Conservation (phyloP, 1,140 invertebrate genomes). For the Papilio polyxenes region DNA sequence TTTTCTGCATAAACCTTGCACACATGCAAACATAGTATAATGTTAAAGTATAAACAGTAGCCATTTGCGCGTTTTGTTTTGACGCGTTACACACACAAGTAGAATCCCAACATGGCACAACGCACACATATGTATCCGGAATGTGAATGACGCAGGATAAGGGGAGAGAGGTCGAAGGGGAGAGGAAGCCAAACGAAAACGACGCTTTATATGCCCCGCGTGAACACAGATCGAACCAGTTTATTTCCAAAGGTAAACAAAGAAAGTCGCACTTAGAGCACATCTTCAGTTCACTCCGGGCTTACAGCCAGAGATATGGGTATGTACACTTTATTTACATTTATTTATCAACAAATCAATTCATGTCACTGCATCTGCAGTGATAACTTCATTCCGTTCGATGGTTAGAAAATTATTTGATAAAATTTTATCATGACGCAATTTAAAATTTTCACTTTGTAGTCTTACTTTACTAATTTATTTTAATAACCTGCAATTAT, state of each 20-base stretch:
- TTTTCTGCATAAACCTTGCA: conserved; percentile 23
- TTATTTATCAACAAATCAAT: conserved; percentile 27
- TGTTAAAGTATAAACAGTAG: conserved; percentile 25
- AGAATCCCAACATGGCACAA: conserved; percentile 28
- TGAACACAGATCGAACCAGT: conserved; percentile 61
- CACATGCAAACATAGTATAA: not conserved
- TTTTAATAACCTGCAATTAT: not conserved
- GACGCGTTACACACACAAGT: conserved; percentile 48
- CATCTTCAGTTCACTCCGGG: conserved; percentile 45
- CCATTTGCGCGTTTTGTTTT: conserved; percentile 57
- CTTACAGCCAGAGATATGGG: conserved; percentile 65
- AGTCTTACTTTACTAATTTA: not conserved
- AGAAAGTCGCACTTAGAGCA: conserved; percentile 52
- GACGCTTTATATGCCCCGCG: conserved; percentile 70
- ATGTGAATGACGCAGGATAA: conserved; percentile 57
- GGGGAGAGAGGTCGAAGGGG: conserved; percentile 42
- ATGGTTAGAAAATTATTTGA: not conserved
- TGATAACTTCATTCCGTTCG: conserved; percentile 8
- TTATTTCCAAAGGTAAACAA: conserved; percentile 66
- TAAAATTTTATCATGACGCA: not conserved
- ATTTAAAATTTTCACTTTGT: not conserved
- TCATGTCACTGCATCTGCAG: not conserved
- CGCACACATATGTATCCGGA: conserved; percentile 37
- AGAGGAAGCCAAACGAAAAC: conserved; percentile 47
- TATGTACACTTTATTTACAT: conserved; percentile 56